Conservation (phyloP, 2,797 vertebrate species). For the Pristis pectinata region DNA sequence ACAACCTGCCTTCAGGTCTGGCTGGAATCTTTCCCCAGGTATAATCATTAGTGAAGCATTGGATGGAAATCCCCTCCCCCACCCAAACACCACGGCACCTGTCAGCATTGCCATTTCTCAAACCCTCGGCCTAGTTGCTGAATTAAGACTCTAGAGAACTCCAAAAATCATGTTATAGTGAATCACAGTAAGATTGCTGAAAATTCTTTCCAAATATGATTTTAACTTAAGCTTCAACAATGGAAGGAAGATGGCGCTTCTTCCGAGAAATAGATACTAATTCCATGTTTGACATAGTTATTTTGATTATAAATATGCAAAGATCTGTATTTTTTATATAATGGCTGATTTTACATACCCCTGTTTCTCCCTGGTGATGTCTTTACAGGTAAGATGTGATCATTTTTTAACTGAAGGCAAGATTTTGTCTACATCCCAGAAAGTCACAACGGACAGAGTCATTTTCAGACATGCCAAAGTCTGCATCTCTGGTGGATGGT, state of each 20-base stretch:
- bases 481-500: neutral
- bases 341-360: too few relatives aligned
- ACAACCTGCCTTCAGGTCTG: conserved; percentile 16
- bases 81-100: neutral
- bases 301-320: too few relatives aligned
- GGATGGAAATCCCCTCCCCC: neutral
- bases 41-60: conserved; percentile 2
- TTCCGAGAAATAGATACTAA: neutral
- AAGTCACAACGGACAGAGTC: neutral
- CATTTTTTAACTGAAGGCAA: neutral
- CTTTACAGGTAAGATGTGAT: too few relatives aligned
- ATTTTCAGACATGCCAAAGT: neutral
- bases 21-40: conserved; percentile 32
- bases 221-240: neutral
- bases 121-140: conserved; percentile 13
- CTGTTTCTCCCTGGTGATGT: too few relatives aligned
- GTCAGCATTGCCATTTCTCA: conserved; percentile 32
- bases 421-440: neutral
- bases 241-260: neutral
- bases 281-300: neutral
- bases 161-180: neutral
- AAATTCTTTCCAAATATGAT: conserved; percentile 13
- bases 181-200: neutral
- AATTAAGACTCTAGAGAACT: conserved; percentile 22
- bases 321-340: too few relatives aligned